These are phyloP conservation scores for Actinopyga echinites DNA, from an alignment of 53 echinoderm and acorn worm species.

Conservation along the genomic window DNA sequence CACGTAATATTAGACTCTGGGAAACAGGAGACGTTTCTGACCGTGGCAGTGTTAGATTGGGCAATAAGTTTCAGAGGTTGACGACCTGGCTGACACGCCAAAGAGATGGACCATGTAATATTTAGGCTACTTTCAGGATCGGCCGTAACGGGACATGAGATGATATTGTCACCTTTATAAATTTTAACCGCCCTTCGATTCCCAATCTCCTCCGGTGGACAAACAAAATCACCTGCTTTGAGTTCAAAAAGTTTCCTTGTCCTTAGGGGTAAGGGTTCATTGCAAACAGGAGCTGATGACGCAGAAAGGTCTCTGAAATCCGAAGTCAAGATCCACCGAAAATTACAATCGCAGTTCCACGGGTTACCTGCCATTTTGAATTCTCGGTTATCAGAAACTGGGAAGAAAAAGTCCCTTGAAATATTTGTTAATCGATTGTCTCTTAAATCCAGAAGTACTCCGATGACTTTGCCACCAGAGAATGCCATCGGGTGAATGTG, in stretches of 20 bases:
- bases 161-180: not conserved
- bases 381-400: not conserved
- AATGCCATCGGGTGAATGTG: not conserved
- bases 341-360: conserved; percentile 30
- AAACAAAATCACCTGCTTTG: not conserved
- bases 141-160: conserved; percentile 10
- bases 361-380: conserved; percentile 24
- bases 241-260: not conserved
- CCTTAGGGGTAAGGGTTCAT: not conserved
- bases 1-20: conserved; percentile 12
- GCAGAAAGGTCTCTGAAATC: not conserved
- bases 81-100: not conserved
- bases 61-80: not conserved
- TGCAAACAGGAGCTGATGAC: not conserved
- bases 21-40: not conserved
- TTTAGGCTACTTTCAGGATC: conserved; percentile 10
- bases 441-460: not conserved
- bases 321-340: not conserved
- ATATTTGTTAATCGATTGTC: conserved; percentile 3
- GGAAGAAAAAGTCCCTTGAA: not conserved
- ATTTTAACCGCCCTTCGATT: not conserved
- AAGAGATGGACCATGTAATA: not conserved
- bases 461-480: not conserved
- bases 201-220: not conserved
- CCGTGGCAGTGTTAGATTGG: not conserved